phyloP scores from a whole-genome alignment of 2,888 invertebrate species.

The Caenorhabditis imperialis region DNA sequence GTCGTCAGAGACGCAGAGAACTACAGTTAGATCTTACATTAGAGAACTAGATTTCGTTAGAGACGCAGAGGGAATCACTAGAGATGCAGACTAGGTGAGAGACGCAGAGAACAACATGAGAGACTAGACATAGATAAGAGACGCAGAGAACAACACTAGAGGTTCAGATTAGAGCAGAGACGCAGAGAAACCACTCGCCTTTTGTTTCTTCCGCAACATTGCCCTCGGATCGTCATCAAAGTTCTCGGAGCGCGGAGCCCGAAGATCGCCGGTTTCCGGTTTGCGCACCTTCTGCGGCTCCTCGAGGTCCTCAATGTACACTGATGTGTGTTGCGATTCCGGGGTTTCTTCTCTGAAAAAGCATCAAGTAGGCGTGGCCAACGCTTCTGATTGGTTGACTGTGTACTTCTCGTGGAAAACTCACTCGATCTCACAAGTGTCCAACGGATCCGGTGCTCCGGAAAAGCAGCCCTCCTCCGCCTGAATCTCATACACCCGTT shows the following conservation, averaged over 20 bases:
- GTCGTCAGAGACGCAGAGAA: too few relatives aligned
- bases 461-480: constrained; percentile 65
- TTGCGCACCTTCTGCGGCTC: constrained; percentile 44
- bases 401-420: too few relatives aligned
- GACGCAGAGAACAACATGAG: too few relatives aligned
- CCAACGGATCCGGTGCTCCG: constrained; percentile 52
- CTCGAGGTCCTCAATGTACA: constrained; percentile 49
- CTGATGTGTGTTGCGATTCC: constrained; percentile 30
- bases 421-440: constrained; percentile 47
- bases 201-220: constrained; percentile 61
- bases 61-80: too few relatives aligned
- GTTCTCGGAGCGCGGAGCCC: constrained; percentile 34
- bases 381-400: too few relatives aligned
- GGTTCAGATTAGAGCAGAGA: too few relatives aligned
- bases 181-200: constrained; percentile 19
- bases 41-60: too few relatives aligned
- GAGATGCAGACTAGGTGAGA: too few relatives aligned
- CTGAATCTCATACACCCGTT: constrained; percentile 66
- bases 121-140: too few relatives aligned
- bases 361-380: too few relatives aligned
- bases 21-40: too few relatives aligned
- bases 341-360: constrained; percentile 32
- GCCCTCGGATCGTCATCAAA: constrained; percentile 59
- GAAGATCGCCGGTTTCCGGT: constrained; percentile 48
- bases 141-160: too few relatives aligned